Conservation (phyloP, 2,888 invertebrate species). For the Callosobruchus maculatus region DNA sequence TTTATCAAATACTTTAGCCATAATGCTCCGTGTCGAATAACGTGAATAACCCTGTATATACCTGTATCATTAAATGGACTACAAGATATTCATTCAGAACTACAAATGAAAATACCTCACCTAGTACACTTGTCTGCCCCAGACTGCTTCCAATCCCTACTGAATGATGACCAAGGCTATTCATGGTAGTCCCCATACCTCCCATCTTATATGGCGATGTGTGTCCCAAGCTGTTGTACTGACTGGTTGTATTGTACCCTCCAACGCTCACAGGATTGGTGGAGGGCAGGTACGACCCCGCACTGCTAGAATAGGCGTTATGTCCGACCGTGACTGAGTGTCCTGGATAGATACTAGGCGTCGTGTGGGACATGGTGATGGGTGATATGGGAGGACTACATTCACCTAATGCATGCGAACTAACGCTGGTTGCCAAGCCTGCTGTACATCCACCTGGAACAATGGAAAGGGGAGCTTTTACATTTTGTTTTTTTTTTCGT, state of each 20-base stretch:
- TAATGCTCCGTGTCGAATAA: no score
- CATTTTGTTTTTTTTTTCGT: no score
- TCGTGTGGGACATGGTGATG: constrained; percentile 50
- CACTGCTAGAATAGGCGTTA: constrained; percentile 36
- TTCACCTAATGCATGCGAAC: constrained; percentile 67
- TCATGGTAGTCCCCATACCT: constrained; percentile 26
- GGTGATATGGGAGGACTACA: constrained; percentile 57
- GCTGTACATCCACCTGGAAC: constrained; percentile 47
- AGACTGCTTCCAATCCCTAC: constrained; percentile 31
- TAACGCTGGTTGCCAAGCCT: constrained; percentile 65
- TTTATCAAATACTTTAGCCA: no score
- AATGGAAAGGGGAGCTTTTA: background rate
- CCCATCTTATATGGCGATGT: constrained; percentile 21
- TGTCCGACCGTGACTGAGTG: constrained; percentile 19
- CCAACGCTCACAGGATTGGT: constrained; percentile 27
- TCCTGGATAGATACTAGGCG: constrained; percentile 53
- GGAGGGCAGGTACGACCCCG: background rate
- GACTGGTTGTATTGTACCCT: constrained; percentile 34
- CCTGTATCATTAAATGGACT: no score
- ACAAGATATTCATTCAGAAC: no score
- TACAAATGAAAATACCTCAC: constrained; percentile 19
- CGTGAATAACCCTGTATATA: no score
- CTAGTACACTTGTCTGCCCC: constrained; percentile 35
- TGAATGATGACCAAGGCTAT: constrained; percentile 29
- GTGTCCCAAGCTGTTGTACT: constrained; percentile 42